Conservation (phyloP, 2,797 vertebrate genomes). For the Myotis pilosus region DNA sequence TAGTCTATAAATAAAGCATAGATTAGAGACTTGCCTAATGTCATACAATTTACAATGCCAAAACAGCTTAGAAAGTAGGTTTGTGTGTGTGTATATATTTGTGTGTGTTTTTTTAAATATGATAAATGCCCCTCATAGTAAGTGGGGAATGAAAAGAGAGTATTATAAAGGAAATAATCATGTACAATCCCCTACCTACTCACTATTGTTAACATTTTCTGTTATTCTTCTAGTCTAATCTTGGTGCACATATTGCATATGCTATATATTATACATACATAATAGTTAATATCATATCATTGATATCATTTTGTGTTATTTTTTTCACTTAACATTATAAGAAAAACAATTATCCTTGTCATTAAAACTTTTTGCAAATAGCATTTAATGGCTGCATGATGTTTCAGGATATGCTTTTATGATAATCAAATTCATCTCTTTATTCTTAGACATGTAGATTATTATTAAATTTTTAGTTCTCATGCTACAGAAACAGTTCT, state of each 20-base stretch:
- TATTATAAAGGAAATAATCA: not conserved
- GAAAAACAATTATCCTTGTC: constrained; percentile 13
- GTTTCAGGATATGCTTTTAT: constrained; percentile 5
- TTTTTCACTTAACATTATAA: not conserved
- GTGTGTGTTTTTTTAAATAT: not conserved
- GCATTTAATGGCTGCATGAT: not conserved
- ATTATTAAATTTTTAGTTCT: constrained; percentile 4
- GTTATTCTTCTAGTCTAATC: not conserved
- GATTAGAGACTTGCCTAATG: not conserved
- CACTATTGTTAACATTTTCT: not conserved
- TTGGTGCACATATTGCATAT: not conserved
- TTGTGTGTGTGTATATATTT: not conserved
- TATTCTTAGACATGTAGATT: not conserved
- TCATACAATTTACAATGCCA: not conserved
- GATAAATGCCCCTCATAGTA: not conserved
- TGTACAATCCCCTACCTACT: not conserved
- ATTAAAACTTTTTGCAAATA: constrained; percentile 1
- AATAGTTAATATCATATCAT: not conserved
- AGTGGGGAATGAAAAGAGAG: not conserved
- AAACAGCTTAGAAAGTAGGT: not conserved
- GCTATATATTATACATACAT: not conserved
- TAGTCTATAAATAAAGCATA: not conserved
- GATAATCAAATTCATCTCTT: constrained; percentile 19
- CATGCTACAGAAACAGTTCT: constrained; percentile 17
- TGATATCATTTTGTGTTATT: not conserved